Evolutionary conservation across 2,888 invertebrate genomes (phyloP).

Genomic region (Cephus nigrinus): DNA sequence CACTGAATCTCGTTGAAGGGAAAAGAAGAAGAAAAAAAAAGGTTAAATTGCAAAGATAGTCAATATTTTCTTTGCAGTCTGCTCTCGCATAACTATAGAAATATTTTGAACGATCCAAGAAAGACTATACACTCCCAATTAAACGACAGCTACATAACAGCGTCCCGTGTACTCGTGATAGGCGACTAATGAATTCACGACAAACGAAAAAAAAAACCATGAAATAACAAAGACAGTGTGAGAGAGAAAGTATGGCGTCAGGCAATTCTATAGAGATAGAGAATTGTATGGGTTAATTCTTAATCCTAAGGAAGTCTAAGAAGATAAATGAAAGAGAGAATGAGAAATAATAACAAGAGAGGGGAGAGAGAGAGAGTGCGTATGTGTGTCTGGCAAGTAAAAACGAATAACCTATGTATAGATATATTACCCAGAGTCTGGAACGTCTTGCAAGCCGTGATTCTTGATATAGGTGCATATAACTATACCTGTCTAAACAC

Average conservation of each 20-base stretch:
- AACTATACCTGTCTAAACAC: not conserved
- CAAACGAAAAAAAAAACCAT: slow-evolving; percentile 2
- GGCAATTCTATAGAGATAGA: no score
- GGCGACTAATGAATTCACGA: not conserved
- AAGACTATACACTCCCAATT: not conserved
- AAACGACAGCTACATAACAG: not conserved
- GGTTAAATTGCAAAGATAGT: not conserved
- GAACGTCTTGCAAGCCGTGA: not conserved
- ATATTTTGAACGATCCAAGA: not conserved
- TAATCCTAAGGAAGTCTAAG: slow-evolving; percentile 20
- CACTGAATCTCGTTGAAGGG: not conserved
- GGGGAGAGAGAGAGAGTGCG: slow-evolving; percentile 2
- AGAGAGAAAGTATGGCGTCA: slow-evolving; percentile 6
- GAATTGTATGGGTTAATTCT: slow-evolving; percentile 21
- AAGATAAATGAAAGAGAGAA: slow-evolving; percentile 8
- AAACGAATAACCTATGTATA: slow-evolving; percentile 24
- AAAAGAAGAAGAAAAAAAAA: not conserved
- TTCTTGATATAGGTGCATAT: not conserved
- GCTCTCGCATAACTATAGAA: not conserved
- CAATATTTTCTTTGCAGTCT: not conserved
- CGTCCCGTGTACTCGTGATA: not conserved
- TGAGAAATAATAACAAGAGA: not conserved
- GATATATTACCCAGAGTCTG: slow-evolving; percentile 3
- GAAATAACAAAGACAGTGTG: not conserved
- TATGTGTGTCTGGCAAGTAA: not conserved